phyloP scores from a whole-genome alignment of 1,140 invertebrate genomes.

The Lasioglossum albipes region DNA sequence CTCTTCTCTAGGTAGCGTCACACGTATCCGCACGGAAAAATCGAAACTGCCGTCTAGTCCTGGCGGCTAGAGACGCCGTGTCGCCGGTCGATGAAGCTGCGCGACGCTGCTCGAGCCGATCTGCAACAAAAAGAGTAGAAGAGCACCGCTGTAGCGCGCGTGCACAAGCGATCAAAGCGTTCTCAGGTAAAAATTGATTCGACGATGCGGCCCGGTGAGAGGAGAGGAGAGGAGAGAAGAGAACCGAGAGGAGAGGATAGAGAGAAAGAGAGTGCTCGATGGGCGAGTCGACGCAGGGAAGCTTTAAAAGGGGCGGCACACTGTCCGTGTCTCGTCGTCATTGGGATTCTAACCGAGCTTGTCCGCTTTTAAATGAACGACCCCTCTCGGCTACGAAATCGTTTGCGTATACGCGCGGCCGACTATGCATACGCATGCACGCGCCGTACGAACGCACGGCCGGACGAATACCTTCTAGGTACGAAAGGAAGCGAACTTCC shows the following conservation, averaged over 20 bases:
- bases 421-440: neutral
- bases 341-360: conserved; percentile 64
- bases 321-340: conserved; percentile 46
- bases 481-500: conserved; percentile 73
- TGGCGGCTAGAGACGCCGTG: too few relatives aligned
- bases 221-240: neutral
- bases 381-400: conserved; percentile 58
- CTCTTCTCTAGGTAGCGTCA: conserved; percentile 8
- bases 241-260: too few relatives aligned
- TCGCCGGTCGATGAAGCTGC: too few relatives aligned
- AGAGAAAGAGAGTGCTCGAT: neutral
- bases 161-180: too few relatives aligned
- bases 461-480: conserved; percentile 64
- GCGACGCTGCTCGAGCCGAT: conserved; percentile 1
- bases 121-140: neutral
- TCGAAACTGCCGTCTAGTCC: neutral
- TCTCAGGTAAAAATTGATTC: too few relatives aligned
- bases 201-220: too few relatives aligned
- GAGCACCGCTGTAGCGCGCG: too few relatives aligned
- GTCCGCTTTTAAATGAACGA: conserved; percentile 66
- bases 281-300: conserved; percentile 28
- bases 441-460: conserved; percentile 31
- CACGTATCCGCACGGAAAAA: neutral
- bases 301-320: conserved; percentile 54
- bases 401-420: conserved; percentile 24